Conservation (phyloP, 2,888 invertebrate genomes). For the Monoplex corrugatus region DNA sequence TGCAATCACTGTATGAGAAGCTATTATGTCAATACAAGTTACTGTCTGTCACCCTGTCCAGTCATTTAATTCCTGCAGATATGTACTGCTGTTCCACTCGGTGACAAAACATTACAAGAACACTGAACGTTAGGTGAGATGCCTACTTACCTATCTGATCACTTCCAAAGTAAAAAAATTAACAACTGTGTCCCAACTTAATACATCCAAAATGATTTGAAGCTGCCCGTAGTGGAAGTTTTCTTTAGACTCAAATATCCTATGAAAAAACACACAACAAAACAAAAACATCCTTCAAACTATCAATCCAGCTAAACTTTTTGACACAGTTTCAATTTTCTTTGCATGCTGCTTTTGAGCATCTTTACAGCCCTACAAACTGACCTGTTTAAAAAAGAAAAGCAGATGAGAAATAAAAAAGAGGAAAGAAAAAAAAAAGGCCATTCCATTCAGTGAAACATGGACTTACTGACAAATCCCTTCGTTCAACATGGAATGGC, state of each 20-base stretch:
- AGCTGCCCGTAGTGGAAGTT: background rate
- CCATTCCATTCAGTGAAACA: background rate
- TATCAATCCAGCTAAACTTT: background rate
- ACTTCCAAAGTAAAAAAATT: background rate
- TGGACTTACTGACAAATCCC: background rate
- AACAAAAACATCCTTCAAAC: background rate
- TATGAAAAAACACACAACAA: background rate
- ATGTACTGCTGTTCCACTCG: background rate
- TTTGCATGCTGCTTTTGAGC: background rate
- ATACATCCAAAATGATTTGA: background rate
- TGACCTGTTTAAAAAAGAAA: background rate
- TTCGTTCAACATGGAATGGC: conserved; percentile 24
- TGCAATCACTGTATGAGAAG: background rate
- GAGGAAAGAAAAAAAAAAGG: background rate
- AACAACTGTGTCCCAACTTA: background rate
- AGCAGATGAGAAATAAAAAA: too few species aligned
- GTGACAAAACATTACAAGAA: background rate
- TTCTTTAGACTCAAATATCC: background rate
- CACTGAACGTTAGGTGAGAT: background rate
- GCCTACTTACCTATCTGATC: background rate
- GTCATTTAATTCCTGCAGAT: background rate
- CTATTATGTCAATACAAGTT: background rate
- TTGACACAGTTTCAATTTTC: background rate
- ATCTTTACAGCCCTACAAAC: background rate
- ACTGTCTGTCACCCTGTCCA: background rate